A percentile compares a stretch with the other conserved stretches of the same genome.
Evolutionary conservation across 2,113 vertebrate species (phyloP).

Genomic region (Speoplatyrhinus poulsoni): DNA sequence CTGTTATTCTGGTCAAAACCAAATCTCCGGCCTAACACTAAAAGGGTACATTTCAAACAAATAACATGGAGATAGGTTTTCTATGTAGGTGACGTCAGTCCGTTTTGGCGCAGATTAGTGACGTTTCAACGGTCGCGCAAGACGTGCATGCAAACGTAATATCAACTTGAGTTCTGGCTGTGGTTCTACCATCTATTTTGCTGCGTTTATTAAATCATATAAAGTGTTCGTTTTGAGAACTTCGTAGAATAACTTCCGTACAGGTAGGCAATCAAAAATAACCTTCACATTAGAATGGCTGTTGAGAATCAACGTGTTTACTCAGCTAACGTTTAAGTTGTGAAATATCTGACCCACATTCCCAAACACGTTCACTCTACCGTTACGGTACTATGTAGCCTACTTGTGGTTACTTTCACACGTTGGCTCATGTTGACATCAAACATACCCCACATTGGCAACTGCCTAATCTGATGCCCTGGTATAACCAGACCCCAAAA

Average conservation of each 20-base stretch:
- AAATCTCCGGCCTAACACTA: no score
- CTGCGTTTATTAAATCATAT: neutral
- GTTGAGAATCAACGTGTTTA: neutral
- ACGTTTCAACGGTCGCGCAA: constrained; percentile 32
- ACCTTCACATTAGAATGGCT: neutral
- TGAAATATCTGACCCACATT: neutral
- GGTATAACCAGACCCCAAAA: no score
- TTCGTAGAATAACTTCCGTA: neutral
- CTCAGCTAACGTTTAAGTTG: neutral
- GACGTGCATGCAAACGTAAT: constrained; percentile 45
- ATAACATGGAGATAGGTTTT: no score
- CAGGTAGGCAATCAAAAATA: constrained; percentile 23
- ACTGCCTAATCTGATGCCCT: no score
- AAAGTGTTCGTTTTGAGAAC: neutral
- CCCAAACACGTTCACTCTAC: neutral
- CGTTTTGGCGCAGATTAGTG: constrained; percentile 46
- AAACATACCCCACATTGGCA: neutral
- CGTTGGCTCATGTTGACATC: neutral
- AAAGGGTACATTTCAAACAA: no score
- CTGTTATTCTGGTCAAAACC: no score
- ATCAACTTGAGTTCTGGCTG: constrained; percentile 54
- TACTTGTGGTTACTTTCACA: neutral
- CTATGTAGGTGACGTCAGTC: constrained; percentile 42
- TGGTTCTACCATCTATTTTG: neutral
- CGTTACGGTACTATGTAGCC: neutral